Conservation (phyloP, 2,797 vertebrate genomes). For the Oreochromis grahami region DNA sequence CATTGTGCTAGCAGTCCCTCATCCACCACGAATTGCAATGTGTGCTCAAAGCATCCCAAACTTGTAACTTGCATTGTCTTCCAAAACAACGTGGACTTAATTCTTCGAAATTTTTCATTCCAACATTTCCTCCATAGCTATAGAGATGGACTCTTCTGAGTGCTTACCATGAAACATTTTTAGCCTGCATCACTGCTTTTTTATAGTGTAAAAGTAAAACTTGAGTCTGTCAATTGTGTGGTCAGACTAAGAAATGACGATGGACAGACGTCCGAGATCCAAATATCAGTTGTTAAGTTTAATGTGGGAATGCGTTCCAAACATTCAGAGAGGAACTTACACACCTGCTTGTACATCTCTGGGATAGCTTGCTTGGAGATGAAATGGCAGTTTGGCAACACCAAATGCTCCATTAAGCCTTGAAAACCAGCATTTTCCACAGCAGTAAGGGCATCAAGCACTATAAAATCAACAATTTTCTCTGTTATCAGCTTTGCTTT, state of each 20-base stretch:
- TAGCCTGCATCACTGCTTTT: background rate
- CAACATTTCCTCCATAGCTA: background rate
- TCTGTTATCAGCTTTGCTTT: background rate
- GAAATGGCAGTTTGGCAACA: background rate
- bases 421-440: background rate
- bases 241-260: background rate
- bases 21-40: background rate
- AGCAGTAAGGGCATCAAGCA: background rate
- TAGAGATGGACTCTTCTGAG: background rate
- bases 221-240: background rate
- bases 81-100: background rate
- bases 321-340: background rate
- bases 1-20: background rate
- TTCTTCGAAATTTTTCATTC: accelerated
- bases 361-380: background rate
- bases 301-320: background rate
- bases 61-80: background rate
- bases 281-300: background rate
- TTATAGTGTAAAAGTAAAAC: background rate
- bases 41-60: background rate
- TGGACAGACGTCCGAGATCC: background rate
- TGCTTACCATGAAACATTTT: background rate
- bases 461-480: background rate
- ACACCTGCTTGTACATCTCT: background rate
- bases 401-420: background rate